These are phyloP conservation scores for Erethizon dorsatum DNA, from an alignment of 2,797 vertebrate species.

Conservation along the genomic window DNA sequence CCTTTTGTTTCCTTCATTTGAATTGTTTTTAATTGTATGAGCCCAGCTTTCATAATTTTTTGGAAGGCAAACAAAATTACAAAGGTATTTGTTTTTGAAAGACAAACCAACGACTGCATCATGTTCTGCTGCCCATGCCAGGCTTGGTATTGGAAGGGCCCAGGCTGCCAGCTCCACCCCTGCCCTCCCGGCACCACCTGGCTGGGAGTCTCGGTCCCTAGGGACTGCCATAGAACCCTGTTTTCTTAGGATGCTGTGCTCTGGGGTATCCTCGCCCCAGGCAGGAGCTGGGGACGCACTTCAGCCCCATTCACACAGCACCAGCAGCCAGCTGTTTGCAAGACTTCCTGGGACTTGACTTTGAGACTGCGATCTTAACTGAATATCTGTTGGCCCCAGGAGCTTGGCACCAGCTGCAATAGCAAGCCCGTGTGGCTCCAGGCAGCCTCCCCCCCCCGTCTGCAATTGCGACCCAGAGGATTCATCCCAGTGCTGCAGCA, in stretches of 20 bases:
- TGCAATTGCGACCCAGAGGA: no score
- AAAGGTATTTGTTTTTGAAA: conserved; percentile 75
- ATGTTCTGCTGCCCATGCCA: background rate
- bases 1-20: conserved; percentile 48
- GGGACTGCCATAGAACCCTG: background rate
- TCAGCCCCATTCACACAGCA: background rate
- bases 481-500: background rate
- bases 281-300: background rate
- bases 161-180: background rate
- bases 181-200: rapidly evolving
- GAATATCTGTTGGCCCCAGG: background rate
- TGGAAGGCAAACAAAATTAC: conserved; percentile 60
- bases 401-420: background rate
- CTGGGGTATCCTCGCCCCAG: background rate
- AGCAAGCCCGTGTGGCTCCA: background rate
- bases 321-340: background rate
- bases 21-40: background rate
- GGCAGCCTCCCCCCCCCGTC: background rate
- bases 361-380: background rate
- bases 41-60: conserved; percentile 44
- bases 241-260: background rate
- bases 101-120: background rate
- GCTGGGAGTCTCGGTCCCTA: rapidly evolving
- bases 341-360: background rate
- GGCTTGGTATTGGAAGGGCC: background rate